Conservation (phyloP, 2,113 vertebrate species). For the Bubo blakistoni region DNA sequence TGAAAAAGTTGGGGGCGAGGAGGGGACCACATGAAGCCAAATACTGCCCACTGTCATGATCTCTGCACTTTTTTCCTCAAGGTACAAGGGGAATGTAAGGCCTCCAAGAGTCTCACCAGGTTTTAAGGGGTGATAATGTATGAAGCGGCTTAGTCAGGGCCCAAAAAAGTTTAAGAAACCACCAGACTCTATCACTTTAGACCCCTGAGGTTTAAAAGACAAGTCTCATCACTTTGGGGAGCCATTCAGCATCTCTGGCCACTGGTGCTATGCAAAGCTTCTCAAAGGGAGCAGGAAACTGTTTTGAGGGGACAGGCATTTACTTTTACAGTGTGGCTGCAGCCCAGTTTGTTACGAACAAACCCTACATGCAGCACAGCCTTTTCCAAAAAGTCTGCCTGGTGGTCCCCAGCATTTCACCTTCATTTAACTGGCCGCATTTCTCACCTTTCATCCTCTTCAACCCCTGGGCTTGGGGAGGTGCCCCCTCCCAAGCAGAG, state of each 20-base stretch:
- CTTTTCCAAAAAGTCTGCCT: neutral
- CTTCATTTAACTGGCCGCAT: neutral
- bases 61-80: neutral
- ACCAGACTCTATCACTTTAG: neutral
- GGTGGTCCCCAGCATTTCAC: neutral
- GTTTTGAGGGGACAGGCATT: rapidly evolving
- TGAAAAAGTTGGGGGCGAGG: neutral
- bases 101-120: rapidly evolving
- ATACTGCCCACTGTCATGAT: neutral
- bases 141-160: neutral
- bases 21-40: neutral
- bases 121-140: neutral
- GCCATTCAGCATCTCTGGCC: neutral
- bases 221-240: neutral
- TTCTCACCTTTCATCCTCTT: neutral
- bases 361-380: neutral
- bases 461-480: neutral
- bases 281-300: neutral
- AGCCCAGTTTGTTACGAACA: neutral
- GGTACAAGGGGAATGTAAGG: neutral
- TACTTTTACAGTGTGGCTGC: neutral
- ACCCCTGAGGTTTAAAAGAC: neutral
- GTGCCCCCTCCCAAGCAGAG: neutral
- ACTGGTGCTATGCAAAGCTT: neutral
- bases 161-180: neutral